Evolutionary conservation across 2,888 invertebrate species (phyloP).

Genomic region (Caenorhabditis panamensis): DNA sequence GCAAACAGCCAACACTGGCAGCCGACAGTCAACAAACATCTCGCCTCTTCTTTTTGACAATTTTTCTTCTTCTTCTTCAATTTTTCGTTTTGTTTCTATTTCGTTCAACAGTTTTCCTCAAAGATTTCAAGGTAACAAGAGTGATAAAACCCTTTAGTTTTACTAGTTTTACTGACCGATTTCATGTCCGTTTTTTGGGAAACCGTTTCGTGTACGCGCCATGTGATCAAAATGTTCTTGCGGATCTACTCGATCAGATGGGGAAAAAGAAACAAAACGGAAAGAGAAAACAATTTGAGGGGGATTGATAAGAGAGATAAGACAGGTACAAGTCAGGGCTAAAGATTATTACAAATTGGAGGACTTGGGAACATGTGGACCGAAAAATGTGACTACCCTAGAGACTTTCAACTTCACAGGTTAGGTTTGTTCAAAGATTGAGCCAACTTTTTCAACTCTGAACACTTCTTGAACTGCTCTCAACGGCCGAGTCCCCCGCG

Average conservation of each 20-base stretch:
- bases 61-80: slow-evolving; percentile 27
- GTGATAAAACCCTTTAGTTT: background rate
- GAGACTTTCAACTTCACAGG: no score
- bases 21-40: slow-evolving; percentile 38
- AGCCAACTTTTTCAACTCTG: background rate
- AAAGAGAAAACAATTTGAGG: no score
- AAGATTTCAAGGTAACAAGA: background rate
- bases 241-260: background rate
- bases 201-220: background rate
- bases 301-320: background rate
- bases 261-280: background rate
- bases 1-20: slow-evolving; percentile 24
- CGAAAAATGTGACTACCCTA: no score
- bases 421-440: no score
- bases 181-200: no score
- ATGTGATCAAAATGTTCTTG: background rate
- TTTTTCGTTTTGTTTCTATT: background rate
- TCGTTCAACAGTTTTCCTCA: slow-evolving; percentile 1
- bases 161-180: background rate
- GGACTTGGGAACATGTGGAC: no score
- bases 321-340: no score
- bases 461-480: background rate
- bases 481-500: background rate
- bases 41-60: slow-evolving; percentile 3
- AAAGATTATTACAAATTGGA: no score